Conservation (phyloP, 1,140 invertebrate species). For the Maconellicoccus hirsutus region DNA sequence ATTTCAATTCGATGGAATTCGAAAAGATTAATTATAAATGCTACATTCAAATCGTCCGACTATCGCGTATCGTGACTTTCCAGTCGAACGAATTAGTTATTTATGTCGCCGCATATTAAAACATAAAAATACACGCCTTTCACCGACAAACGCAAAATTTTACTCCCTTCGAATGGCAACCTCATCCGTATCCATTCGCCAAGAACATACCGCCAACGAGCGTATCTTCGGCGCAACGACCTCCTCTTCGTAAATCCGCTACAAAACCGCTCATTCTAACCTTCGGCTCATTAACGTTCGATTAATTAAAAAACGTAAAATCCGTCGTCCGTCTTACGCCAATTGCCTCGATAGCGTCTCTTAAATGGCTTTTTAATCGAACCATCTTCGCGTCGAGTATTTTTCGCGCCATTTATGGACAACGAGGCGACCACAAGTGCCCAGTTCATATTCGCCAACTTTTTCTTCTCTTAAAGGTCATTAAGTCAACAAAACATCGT, state of each 20-base stretch:
- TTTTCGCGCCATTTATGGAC: no score
- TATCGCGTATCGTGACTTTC: neutral
- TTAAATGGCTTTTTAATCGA: neutral
- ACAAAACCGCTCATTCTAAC: neutral
- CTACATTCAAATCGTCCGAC: no score
- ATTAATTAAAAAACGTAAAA: neutral
- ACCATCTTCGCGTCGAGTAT: no score
- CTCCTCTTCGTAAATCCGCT: neutral
- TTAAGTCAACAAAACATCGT: no score
- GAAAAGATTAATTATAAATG: no score
- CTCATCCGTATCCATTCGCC: neutral
- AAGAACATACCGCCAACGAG: neutral
- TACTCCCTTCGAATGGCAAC: neutral
- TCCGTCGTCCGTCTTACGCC: neutral
- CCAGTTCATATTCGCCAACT: no score
- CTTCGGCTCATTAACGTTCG: neutral
- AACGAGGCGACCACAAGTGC: no score
- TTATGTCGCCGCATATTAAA: neutral
- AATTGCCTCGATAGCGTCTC: neutral
- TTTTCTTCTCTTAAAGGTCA: no score
- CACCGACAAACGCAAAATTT: neutral
- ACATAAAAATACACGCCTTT: neutral
- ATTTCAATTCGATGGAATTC: no score
- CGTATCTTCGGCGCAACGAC: neutral
- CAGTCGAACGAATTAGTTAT: neutral